Percentiles rank a stretch among this genome's conserved stretches.
Evolutionary conservation across 1,140 invertebrate species (phyloP).

Genomic region (Plutomurus gul): DNA sequence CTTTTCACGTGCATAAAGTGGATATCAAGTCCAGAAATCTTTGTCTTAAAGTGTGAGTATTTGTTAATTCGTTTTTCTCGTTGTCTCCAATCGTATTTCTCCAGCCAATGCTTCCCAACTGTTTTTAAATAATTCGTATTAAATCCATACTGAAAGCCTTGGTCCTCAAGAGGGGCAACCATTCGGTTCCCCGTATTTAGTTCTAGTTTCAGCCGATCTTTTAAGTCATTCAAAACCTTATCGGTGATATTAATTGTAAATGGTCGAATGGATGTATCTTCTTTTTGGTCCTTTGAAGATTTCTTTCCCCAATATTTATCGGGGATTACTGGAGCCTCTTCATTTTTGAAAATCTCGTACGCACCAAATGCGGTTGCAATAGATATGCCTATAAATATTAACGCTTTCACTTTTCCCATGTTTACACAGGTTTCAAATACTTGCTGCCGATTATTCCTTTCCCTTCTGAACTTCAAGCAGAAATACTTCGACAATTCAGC

Average conservation of each 20-base stretch:
- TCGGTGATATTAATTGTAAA: constrained; percentile 38
- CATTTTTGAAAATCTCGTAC: constrained; percentile 14
- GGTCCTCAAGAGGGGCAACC: constrained; percentile 67
- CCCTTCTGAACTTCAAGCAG: too few species aligned
- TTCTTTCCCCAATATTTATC: constrained; percentile 38
- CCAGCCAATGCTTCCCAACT: constrained; percentile 67
- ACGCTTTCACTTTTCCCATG: neutral
- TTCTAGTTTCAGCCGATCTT: constrained; percentile 63
- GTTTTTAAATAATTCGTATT: constrained; percentile 71
- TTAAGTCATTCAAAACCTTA: constrained; percentile 67
- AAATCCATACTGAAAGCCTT: constrained; percentile 77
- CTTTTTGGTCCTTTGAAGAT: neutral
- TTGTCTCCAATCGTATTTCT: constrained; percentile 63
- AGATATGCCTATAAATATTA: neutral
- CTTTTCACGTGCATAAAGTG: constrained; percentile 57
- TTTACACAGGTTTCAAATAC: too few species aligned
- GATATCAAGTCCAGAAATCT: constrained; percentile 61
- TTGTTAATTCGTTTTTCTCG: constrained; percentile 59
- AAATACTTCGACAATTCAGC: too few species aligned
- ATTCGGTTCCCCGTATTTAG: constrained; percentile 56
- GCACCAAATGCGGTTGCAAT: neutral
- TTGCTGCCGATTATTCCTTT: too few species aligned
- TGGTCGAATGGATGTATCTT: constrained; percentile 16
- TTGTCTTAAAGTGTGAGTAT: constrained; percentile 60
- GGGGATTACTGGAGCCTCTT: neutral